phyloP scores from a whole-genome alignment of 2,113 vertebrate genomes.

The Thinocorus orbignyianus region DNA sequence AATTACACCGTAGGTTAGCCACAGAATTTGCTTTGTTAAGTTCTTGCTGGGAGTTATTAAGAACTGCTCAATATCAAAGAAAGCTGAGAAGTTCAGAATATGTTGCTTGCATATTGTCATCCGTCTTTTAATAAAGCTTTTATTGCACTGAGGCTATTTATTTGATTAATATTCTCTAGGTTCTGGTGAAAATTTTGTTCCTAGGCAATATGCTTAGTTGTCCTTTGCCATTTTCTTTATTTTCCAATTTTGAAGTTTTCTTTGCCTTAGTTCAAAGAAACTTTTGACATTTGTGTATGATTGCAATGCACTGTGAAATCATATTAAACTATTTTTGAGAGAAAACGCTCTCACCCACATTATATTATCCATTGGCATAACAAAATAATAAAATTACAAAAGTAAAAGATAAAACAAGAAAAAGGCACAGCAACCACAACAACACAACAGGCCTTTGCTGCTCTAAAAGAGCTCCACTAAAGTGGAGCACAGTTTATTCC shows the following conservation, averaged over 20 bases:
- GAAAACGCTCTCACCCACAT: not conserved
- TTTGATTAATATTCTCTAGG: conserved; percentile 31
- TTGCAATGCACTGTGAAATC: not conserved
- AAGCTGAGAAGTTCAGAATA: conserved; percentile 8
- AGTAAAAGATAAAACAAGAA: not conserved
- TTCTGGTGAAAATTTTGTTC: conserved; percentile 52
- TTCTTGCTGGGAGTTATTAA: not conserved
- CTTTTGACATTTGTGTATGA: not conserved
- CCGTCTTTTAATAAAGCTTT: conserved; percentile 60
- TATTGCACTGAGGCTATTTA: conserved; percentile 48
- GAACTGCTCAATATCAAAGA: not conserved
- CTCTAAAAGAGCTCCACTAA: not conserved
- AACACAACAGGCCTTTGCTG: not conserved
- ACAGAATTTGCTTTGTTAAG: not conserved
- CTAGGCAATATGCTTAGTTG: not conserved
- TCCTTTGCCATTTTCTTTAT: conserved; percentile 7
- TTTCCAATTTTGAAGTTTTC: conserved; percentile 45
- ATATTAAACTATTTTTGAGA: not conserved
- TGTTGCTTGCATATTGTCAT: not conserved
- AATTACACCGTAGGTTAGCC: not conserved
- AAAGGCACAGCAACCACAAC: not conserved
- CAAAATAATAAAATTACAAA: not conserved
- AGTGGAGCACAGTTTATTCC: not conserved
- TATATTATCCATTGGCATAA: not conserved
- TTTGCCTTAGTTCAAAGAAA: conserved; percentile 30